Percentiles rank a stretch among this genome's conserved stretches.
Conservation (phyloP, 2,113 vertebrate genomes). For the Corapipo altera region DNA sequence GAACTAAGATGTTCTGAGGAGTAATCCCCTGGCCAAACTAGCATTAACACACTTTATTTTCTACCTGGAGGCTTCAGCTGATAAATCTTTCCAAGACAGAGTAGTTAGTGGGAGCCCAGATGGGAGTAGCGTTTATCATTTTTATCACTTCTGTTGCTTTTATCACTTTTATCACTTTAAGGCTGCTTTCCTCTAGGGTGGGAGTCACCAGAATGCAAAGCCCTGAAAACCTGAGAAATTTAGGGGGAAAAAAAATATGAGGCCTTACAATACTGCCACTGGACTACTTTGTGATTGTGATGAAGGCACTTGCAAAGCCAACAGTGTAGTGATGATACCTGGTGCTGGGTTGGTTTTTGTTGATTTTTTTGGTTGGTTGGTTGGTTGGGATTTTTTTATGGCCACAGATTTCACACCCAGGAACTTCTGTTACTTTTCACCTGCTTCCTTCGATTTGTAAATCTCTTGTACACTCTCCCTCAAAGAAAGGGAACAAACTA, state of each 20-base stretch:
- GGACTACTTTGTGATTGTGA: background rate
- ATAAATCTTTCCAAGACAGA: background rate
- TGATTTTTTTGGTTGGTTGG: background rate
- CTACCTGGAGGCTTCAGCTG: background rate
- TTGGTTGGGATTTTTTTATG: background rate
- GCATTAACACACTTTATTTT: background rate
- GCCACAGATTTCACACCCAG: background rate
- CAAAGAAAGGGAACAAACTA: background rate
- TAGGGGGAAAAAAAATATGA: background rate
- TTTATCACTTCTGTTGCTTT: background rate
- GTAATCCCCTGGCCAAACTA: background rate
- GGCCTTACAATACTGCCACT: background rate
- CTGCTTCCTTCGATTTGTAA: background rate
- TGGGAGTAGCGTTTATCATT: background rate
- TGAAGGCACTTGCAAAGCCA: background rate
- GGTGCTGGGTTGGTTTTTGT: background rate
- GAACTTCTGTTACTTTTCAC: background rate
- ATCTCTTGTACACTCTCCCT: background rate
- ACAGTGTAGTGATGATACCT: background rate
- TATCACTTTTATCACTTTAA: background rate
- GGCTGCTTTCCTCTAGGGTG: background rate
- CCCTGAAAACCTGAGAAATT: background rate
- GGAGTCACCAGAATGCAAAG: background rate
- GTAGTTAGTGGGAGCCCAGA: background rate
- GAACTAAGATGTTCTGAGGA: background rate